Base-by-base conservation (phyloP, 2,113 vertebrate species). In the Engystomops pustulosus region DNA sequence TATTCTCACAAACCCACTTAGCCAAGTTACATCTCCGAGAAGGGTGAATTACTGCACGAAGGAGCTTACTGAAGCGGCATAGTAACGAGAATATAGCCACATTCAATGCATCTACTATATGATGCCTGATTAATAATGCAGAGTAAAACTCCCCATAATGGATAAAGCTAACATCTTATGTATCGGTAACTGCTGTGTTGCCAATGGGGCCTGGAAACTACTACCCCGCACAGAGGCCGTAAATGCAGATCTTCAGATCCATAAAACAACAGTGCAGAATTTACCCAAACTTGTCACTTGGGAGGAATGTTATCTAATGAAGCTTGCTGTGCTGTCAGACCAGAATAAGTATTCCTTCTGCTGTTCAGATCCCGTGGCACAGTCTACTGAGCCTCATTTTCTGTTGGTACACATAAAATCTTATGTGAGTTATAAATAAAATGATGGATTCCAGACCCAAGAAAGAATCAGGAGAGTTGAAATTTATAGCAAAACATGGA, bases 261-360 rank as follows among this genome's bases (percentile, higher is more conserved):
- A 76, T 68, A 68, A 78, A 76, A 68, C 23, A 25, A 41, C 60
- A 53, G 30, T 47, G 23, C 55, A 38, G 74, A 49, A 84, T 76
- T 78, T 84, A 53, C 72, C 72, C 72, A 78, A 84, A 78, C 72
- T 38, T 47, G 58, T 84, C 72, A 77, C 72, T 41, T 25, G 82
- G 82, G 82, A 69, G 58, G 72, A 51, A 55, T 84, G 71, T 68
- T 53, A 76, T 67, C 72, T 77, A 84, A 84, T 77, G 72, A 84
- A 53, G 74, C 82, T 68, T 84, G 44, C 72, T 49, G 44, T 30
- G 60, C 75, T 84, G 60, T 77, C 82, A 77, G 60, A 67, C 45
- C 74, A 78, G 41, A 77, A 69, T 77, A 77, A 84, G 72, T 51
- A 65, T 47, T 84, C 82, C 72, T 84, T 84, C 82, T 84, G 82